Evolutionary conservation across 2,113 vertebrate species (phyloP), one percentile per base, ranked within the genome.

Genomic region (Cryptotis parvus): DNA sequence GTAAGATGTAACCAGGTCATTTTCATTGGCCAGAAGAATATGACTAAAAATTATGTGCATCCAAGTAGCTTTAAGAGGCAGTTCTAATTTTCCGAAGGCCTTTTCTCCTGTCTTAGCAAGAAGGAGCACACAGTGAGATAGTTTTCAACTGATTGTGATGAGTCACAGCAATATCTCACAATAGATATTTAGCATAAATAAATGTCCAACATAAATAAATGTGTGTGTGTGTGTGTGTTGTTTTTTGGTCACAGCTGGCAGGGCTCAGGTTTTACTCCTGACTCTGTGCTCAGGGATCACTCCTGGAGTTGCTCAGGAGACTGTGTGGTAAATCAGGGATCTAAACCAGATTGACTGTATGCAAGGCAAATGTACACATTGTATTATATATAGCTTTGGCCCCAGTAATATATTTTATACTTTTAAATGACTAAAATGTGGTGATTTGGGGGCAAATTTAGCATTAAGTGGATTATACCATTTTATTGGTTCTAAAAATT

Each of bases 171-270:
- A 72, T 83, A 80, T 87, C 45, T 73, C 55, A 89, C 14, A 70
- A 37, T 20, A 76, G 18, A 84, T 20, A 81, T 45, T 79, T 61
- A 45, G 24, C 33, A 89, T 43, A 84, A 89, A 90, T 29, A 91
- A 91, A 80, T 45, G 82, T 52, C 81, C 92, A 31, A 31, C 49
- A 85, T 58, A 92, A 94, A 75, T 52, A 93, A 90, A 87, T 18
- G 43, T 24, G 63, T 33, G 31, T 2, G 0, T n/a, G 9, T 49
- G 45, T 49, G 45, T n/a, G n/a, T n/a, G n/a, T n/a, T n/a, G n/a
- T 9, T 49, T 6, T 49, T 49, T 49, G 45, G 45, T 49, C 45
- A 49, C 45, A 49, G 10, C 10, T 49, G 45, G 45, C 9, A 49
- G 45, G 5, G 10, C 11, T 45, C 43, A 45, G 43, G 6, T 45